phyloP scores from a whole-genome alignment of 2,888 invertebrate species.

The Danaus chrysippus region DNA sequence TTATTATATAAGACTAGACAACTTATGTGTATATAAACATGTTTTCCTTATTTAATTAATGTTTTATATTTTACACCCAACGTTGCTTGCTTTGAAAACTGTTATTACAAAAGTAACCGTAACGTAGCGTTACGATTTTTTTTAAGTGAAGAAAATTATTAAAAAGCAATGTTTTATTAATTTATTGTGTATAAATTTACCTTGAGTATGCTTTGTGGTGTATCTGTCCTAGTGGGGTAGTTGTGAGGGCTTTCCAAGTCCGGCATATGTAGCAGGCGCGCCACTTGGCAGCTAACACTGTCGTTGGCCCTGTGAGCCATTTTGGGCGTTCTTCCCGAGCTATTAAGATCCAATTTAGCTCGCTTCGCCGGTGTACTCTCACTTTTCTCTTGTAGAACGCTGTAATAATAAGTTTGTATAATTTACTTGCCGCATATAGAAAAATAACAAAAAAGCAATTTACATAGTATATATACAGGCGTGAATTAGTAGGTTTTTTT shows the following conservation, averaged over 20 bases:
- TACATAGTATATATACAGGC: too few relatives aligned
- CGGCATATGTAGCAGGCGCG: conserved; percentile 77
- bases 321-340: conserved; percentile 46
- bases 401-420: neutral
- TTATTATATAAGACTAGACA: too few relatives aligned
- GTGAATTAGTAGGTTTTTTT: too few relatives aligned
- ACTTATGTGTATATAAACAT: too few relatives aligned
- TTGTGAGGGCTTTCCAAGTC: conserved; percentile 59
- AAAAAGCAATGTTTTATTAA: conserved; percentile 10
- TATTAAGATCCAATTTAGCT: conserved; percentile 44
- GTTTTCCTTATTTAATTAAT: too few relatives aligned
- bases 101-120: too few relatives aligned
- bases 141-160: conserved; percentile 33
- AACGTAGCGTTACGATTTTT: too few relatives aligned
- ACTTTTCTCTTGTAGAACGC: conserved; percentile 33
- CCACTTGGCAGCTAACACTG: conserved; percentile 51
- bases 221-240: conserved; percentile 51
- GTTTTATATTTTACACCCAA: too few relatives aligned
- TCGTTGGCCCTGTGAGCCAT: conserved; percentile 37
- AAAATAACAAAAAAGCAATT: too few relatives aligned
- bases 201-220: conserved; percentile 84
- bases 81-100: too few relatives aligned
- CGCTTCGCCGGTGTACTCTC: conserved; percentile 61
- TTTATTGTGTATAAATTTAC: conserved; percentile 41
- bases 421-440: too few relatives aligned